Evolutionary conservation across 2,888 invertebrate genomes (phyloP).

Genomic region (Campopleginae sp.): DNA sequence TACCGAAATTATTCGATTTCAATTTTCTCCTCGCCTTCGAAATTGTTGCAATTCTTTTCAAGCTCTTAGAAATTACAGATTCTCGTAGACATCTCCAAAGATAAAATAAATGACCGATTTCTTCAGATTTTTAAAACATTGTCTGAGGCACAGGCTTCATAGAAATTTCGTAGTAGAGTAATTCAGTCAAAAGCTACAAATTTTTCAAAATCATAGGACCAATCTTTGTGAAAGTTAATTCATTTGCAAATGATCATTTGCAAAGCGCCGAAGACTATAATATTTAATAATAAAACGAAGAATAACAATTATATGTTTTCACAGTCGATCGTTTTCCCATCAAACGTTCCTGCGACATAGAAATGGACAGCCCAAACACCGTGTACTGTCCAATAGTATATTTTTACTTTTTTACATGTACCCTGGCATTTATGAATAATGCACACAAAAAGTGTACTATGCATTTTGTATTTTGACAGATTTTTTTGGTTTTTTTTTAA

Average conservation of each 20-base stretch:
- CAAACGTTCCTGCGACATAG: constrained; percentile 36
- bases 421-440: constrained; percentile 77
- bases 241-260: background rate
- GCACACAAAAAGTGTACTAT: constrained; percentile 50
- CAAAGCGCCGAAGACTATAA: background rate
- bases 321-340: constrained; percentile 59
- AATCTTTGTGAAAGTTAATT: background rate
- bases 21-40: no score
- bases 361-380: constrained; percentile 39
- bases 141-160: background rate
- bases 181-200: no score
- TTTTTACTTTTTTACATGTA: constrained; percentile 67
- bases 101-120: background rate
- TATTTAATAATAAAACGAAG: background rate
- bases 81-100: background rate
- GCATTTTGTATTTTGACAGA: constrained; percentile 38
- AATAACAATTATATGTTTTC: constrained; percentile 43
- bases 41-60: no score
- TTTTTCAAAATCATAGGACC: background rate
- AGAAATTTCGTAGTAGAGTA: background rate
- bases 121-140: background rate
- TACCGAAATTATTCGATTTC: no score
- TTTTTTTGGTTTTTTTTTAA: constrained; percentile 18
- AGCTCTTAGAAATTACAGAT: no score
- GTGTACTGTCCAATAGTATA: constrained; percentile 12